Percentiles rank a stretch among this genome's conserved stretches.
Evolutionary conservation across 2,888 invertebrate genomes (phyloP).

Genomic region (Perizoma affinitatum): DNA sequence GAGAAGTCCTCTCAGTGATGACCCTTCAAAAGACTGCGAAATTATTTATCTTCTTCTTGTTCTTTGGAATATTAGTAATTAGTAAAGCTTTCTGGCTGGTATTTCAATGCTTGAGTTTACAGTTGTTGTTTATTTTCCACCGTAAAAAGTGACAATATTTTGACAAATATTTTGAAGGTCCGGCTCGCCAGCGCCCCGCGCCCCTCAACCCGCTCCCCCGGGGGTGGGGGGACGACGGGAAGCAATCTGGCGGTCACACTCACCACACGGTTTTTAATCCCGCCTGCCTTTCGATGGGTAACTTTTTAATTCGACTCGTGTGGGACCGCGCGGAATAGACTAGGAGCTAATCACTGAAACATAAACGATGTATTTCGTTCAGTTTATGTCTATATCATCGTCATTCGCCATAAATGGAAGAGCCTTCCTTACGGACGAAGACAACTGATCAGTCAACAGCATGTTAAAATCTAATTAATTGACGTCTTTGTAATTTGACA

Average conservation of each 20-base stretch:
- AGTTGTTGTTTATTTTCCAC: not conserved
- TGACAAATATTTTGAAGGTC: slow-evolving; percentile 12
- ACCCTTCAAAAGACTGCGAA: too few relatives aligned
- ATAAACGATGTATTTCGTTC: too few relatives aligned
- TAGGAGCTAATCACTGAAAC: slow-evolving; percentile 2
- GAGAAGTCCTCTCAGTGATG: too few relatives aligned
- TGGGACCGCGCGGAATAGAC: slow-evolving; percentile 26
- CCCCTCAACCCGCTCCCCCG: not conserved
- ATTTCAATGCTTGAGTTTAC: not conserved
- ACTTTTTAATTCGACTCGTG: slow-evolving; percentile 58
- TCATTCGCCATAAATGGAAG: too few relatives aligned
- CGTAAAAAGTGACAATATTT: slow-evolving; percentile 7
- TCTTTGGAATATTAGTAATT: too few relatives aligned
- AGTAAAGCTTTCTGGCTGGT: not conserved
- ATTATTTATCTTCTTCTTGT: too few relatives aligned
- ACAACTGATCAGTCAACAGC: not conserved
- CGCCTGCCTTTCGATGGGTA: slow-evolving; percentile 33
- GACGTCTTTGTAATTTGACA: not conserved
- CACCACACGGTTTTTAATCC: slow-evolving; percentile 51
- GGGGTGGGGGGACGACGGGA: slow-evolving; percentile 8
- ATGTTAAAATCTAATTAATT: too few relatives aligned
- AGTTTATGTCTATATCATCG: too few relatives aligned
- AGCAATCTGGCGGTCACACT: slow-evolving; percentile 45
- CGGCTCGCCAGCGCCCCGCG: not conserved
- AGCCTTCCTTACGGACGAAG: too few relatives aligned